These are phyloP conservation scores for Drosophila rufa DNA, from an alignment of 1,140 invertebrate species.

Conservation along the genomic window DNA sequence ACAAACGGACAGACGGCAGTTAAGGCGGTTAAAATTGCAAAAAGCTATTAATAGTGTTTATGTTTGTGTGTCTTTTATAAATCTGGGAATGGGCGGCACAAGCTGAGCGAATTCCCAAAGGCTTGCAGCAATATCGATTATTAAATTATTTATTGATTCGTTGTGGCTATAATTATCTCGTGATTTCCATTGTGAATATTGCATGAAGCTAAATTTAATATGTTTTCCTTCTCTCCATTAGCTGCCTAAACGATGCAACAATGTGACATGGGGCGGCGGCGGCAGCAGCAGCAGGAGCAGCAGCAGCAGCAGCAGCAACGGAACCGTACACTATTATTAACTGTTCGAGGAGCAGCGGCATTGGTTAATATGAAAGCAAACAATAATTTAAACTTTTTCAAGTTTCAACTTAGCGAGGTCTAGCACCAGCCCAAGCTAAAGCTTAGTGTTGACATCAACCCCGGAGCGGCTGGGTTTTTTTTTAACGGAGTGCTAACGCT, in stretches of 20 bases:
- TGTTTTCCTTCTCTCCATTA: constrained; percentile 44
- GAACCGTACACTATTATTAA: constrained; percentile 1
- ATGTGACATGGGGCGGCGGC: constrained; percentile 56
- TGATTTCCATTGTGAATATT: not conserved
- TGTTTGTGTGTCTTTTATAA: not conserved
- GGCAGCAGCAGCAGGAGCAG: constrained; percentile 7
- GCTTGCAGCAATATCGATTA: constrained; percentile 17
- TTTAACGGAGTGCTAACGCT: not conserved
- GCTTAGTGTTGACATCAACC: constrained; percentile 10
- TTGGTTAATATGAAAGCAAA: not conserved
- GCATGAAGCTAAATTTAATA: not conserved
- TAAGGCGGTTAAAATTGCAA: too few species aligned
- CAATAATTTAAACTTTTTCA: constrained; percentile 3
- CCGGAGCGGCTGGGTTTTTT: not conserved
- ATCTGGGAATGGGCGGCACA: constrained; percentile 6
- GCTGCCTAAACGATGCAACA: constrained; percentile 62
- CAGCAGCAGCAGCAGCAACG: constrained; percentile 12
- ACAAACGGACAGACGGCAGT: too few species aligned
- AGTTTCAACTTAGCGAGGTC: constrained; percentile 8
- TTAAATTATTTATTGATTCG: constrained; percentile 4
- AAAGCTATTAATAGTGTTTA: not conserved
- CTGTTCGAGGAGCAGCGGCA: not conserved
- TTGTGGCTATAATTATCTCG: not conserved
- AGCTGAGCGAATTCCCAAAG: constrained; percentile 11
- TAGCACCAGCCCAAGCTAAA: constrained; percentile 1